phyloP scores from a whole-genome alignment of 92 coral and sea anemone species.

The Metridium senile region DNA sequence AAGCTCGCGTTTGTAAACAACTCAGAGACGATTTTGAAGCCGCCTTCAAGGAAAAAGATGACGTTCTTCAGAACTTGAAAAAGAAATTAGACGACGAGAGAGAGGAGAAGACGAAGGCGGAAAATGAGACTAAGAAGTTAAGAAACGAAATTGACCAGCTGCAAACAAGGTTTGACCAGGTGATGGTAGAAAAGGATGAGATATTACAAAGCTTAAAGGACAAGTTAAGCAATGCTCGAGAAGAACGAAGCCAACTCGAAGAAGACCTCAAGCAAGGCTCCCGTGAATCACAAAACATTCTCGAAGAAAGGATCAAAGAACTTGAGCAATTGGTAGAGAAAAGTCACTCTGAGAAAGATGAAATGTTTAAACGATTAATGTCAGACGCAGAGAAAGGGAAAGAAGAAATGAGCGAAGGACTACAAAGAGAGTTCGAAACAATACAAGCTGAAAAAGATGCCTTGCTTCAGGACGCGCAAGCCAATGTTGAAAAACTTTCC shows the following conservation, averaged over 20 bases:
- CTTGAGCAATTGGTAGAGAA: conserved; percentile 58
- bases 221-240: conserved; percentile 43
- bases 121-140: conserved; percentile 10
- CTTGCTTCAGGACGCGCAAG: conserved; percentile 29
- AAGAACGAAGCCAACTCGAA: conserved; percentile 48
- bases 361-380: conserved; percentile 67
- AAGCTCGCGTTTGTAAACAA: conserved; percentile 55
- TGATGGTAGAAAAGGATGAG: conserved; percentile 52
- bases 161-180: conserved; percentile 59
- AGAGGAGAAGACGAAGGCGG: conserved; percentile 32
- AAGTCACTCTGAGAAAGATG: conserved; percentile 65
- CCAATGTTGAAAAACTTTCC: conserved; percentile 18
- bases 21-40: conserved; percentile 50
- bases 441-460: conserved; percentile 49
- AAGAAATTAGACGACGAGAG: conserved; percentile 37
- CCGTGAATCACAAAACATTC: conserved; percentile 13
- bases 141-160: conserved; percentile 31
- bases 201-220: conserved; percentile 48
- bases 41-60: conserved; percentile 61
- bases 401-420: conserved; percentile 53
- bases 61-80: conserved; percentile 39
- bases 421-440: conserved; percentile 49
- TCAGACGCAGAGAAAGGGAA: conserved; percentile 66
- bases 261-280: conserved; percentile 26
- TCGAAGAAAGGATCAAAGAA: conserved; percentile 37